phyloP scores from a whole-genome alignment of 2,888 invertebrate species.

The Andrena praecox region DNA sequence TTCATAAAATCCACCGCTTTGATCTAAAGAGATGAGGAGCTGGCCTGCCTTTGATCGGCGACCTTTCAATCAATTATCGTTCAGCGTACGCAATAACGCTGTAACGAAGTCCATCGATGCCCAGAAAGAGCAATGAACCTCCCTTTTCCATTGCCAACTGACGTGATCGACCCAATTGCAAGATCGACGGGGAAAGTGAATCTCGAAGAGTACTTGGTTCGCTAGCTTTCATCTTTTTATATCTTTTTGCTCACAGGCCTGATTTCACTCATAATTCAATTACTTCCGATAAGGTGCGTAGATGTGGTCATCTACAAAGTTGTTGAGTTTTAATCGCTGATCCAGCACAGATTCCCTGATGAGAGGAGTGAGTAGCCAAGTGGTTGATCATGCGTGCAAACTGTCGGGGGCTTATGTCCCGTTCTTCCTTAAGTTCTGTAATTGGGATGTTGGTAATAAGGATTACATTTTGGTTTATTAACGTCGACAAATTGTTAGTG shows the following conservation, averaged over 20 bases:
- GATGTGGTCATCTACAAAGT: no score
- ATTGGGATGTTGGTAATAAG: not conserved
- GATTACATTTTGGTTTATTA: not conserved
- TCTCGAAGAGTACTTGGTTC: not conserved
- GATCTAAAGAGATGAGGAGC: conserved; percentile 7
- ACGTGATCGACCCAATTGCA: not conserved
- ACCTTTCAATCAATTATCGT: conserved; percentile 56
- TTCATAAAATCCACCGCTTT: not conserved
- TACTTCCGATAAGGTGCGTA: conserved; percentile 21
- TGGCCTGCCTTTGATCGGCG: conserved; percentile 40
- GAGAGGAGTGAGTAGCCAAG: not conserved
- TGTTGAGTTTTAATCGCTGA: conserved; percentile 10
- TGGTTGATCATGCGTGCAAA: not conserved
- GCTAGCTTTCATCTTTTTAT: not conserved
- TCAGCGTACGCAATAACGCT: conserved; percentile 9
- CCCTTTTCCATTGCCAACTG: not conserved
- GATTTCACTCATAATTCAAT: conserved; percentile 34
- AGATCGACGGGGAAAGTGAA: conserved; percentile 4
- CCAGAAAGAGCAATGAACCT: not conserved
- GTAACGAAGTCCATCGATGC: conserved; percentile 31
- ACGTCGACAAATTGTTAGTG: not conserved
- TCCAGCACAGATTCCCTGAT: not conserved
- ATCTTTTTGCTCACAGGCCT: conserved; percentile 17
- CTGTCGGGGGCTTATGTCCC: not conserved
- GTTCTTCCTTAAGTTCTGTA: not conserved